Base-by-base conservation (phyloP, 2,113 vertebrate genomes). In the Verasper variegatus region DNA sequence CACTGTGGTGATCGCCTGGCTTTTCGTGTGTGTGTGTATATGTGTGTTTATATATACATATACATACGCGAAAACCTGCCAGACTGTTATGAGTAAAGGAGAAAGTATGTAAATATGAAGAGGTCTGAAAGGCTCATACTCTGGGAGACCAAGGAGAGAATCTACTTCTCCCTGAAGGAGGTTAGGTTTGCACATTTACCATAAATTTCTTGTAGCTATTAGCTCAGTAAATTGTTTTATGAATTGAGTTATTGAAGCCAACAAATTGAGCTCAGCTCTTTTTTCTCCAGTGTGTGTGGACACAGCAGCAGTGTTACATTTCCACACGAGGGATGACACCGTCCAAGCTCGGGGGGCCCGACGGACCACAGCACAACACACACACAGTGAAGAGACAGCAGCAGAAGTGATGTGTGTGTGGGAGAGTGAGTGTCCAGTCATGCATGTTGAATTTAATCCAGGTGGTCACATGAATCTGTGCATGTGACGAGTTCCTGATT, bases 321-420 rank as follows among this genome's bases (percentile, higher is more conserved):
- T 31, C 31, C 26, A 27, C 64, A 45, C 13, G 40, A n/a, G 67
- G 45, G 71, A 76, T 66, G 85, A 89, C 78, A 87, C 80, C 85
- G 40, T 89, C 49, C 0, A 75, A 70, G 51, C 87, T 85, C 2
- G 62, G 73, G 68, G 86, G 82, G 87, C 90, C 90, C 68, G 13
- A 24, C 60, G 81, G 86, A 88, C 85, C 90, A 79, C 72, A 62
- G 82, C 59, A 13, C 42, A 63, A 70, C 3, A 49, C 62, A 49
- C 62, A 40, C 63, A 74, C 65, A 71, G 70, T 56, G 42, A 57
- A 57, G 63, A 72, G 51, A 58, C 35, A 18, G 71, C 23, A 45
- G 52, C 59, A 20, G 65, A 45, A 71, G 66, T 69, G 31, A 31
- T 7, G 65, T 54, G 66, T 63, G 51, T 58, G 75, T 61, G 47